Base-by-base conservation (phyloP, 2,113 vertebrate species). In the Megalops atlanticus region DNA sequence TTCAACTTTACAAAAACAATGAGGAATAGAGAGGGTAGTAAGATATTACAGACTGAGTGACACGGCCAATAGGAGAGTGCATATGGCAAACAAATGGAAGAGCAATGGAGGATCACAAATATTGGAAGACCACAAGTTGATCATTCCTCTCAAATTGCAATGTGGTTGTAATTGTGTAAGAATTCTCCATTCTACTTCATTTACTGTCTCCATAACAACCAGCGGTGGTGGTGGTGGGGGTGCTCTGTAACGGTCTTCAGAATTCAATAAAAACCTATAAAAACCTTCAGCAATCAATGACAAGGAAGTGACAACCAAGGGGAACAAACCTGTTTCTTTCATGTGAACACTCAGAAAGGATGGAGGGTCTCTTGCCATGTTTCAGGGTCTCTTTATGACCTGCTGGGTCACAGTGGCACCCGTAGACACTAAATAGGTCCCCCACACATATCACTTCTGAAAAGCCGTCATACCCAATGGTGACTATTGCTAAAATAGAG, bases 171-270 rank as follows among this genome's bases (percentile, higher is more conserved):
- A 33, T 33, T 35, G 27, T 35, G 31, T 11, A 24, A 74, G 39
- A 74, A 36, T 74, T 11, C 40, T 27, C 11, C 14, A 38, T 74
- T 41, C 39, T 45, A 43, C 36, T 74, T 74, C 38, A 74, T 74
- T 40, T 27, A 2, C n/a, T 43, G 73, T 74, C 43, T 74, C 73
- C 73, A 74, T 74, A 45, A 74, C 73, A 74, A 74, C 73, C 38
- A 74, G 10, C n/a, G 24, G n/a, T 24, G n/a, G 27, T 24, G 6
- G 58, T 24, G 6, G 16, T 11, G 24, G 69, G 36, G 36, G 14
- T 0, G 1, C 14, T 71, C 27, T 69, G 27, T 69, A 69, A 69
- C 64, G n/a, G 35, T 71, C 8, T 38, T 35, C 35, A 71, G 69
- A 16, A 71, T 71, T 71, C 35, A 71, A 18, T 71, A 71, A 71